phyloP scores from a whole-genome alignment of 2,113 vertebrate genomes.

The Dipodomys ordii region DNA sequence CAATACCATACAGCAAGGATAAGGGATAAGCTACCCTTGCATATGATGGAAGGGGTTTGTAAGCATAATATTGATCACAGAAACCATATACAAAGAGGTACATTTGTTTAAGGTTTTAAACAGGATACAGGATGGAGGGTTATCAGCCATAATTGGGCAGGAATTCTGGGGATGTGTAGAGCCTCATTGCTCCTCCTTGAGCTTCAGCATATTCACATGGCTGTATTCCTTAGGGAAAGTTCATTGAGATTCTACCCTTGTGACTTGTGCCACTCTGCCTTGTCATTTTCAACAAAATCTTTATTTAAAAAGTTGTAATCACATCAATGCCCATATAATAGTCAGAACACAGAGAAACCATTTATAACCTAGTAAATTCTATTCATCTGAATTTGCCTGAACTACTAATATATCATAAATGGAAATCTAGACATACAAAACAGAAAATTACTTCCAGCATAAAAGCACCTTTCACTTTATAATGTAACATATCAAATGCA shows the following conservation, averaged over 20 bases:
- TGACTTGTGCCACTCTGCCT: background rate
- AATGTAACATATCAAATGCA: slow-evolving; percentile 26
- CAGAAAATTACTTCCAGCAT: slow-evolving; percentile 54
- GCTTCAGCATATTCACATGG: background rate
- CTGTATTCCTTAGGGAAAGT: slow-evolving; percentile 13
- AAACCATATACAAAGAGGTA: background rate
- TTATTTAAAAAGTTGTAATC: slow-evolving; percentile 38
- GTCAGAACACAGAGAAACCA: slow-evolving; percentile 1
- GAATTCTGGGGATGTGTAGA: background rate
- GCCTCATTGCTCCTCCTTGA: background rate
- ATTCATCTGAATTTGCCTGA: slow-evolving; percentile 53
- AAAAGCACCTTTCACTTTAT: slow-evolving; percentile 66
- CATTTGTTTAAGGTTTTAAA: slow-evolving; percentile 21
- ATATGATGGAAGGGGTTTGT: background rate
- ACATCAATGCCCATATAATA: background rate
- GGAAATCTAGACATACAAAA: slow-evolving; percentile 50
- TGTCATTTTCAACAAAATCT: background rate
- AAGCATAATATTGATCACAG: slow-evolving; percentile 3
- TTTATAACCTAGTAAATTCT: slow-evolving; percentile 41
- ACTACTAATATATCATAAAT: slow-evolving; percentile 27
- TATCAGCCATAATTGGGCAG: background rate
- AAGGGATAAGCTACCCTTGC: background rate
- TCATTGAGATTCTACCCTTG: background rate
- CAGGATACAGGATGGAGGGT: background rate
- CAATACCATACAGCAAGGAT: background rate